Conservation (phyloP, 1,140 invertebrate species). For the Heliconius hewitsoni region DNA sequence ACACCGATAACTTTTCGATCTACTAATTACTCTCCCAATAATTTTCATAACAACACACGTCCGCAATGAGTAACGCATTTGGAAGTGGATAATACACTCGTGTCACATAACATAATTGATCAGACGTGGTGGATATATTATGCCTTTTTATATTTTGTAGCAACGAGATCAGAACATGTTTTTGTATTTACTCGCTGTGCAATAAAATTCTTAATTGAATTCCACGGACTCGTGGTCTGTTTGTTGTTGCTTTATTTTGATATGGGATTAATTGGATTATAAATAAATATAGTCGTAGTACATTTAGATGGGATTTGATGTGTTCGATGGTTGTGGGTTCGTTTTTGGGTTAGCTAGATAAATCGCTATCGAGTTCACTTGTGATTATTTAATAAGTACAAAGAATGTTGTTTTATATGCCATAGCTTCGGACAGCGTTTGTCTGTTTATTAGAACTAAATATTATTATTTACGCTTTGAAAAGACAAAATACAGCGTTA, state of each 20-base stretch:
- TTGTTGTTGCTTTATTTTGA: slow-evolving; percentile 30
- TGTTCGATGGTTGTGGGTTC: background rate
- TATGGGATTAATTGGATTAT: slow-evolving; percentile 33
- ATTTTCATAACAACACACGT: slow-evolving; percentile 48
- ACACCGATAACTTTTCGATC: slow-evolving; percentile 53
- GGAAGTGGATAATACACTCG: slow-evolving; percentile 52
- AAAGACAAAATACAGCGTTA: too few species aligned
- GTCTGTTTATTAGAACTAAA: too few species aligned
- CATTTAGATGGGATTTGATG: background rate
- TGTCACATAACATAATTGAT: slow-evolving; percentile 60
- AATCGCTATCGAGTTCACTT: background rate
- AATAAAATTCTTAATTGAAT: slow-evolving; percentile 62
- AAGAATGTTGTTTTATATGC: too few species aligned
- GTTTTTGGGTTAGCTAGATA: too few species aligned
- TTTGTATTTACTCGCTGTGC: slow-evolving; percentile 54
- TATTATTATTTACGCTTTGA: too few species aligned
- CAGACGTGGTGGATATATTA: slow-evolving; percentile 62
- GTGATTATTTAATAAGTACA: background rate
- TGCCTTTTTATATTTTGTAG: slow-evolving; percentile 57
- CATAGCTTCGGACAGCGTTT: too few species aligned
- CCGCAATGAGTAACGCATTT: slow-evolving; percentile 58
- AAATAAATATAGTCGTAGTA: background rate
- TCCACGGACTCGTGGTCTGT: slow-evolving; percentile 43
- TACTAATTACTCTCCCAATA: slow-evolving; percentile 49
- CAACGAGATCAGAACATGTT: slow-evolving; percentile 55